Conservation (phyloP, 2,797 vertebrate species). For the Sebastes cheni region DNA sequence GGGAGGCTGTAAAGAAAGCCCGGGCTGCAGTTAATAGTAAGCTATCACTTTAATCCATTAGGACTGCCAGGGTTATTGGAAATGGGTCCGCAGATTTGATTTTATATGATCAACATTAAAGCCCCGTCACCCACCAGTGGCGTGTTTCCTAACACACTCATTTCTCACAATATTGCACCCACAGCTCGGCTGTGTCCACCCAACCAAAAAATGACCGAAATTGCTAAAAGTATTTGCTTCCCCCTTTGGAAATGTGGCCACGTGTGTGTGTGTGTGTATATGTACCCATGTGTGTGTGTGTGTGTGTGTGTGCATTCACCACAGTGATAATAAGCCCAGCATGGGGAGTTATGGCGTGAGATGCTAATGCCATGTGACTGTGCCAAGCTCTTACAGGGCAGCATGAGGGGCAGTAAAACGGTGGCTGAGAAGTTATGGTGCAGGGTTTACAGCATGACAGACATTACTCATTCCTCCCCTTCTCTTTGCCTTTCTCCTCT, state of each 20-base stretch:
- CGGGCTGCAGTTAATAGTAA: constrained; percentile 58
- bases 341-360: constrained; percentile 20
- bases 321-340: constrained; percentile 37
- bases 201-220: constrained; percentile 57
- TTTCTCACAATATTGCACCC: constrained; percentile 49
- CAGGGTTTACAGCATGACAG: constrained; percentile 33
- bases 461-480: constrained; percentile 58
- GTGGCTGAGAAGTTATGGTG: constrained; percentile 45
- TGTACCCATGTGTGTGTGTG: background rate
- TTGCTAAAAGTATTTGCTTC: constrained; percentile 41
- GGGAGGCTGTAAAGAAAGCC: constrained; percentile 53
- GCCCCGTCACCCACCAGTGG: constrained; percentile 26
- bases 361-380: constrained; percentile 44
- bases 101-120: constrained; percentile 66
- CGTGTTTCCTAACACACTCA: constrained; percentile 39
- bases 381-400: constrained; percentile 54
- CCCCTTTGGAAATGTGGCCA: constrained; percentile 24
- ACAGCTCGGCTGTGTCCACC: constrained; percentile 37
- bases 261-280: background rate
- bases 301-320: constrained; percentile 6
- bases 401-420: constrained; percentile 54
- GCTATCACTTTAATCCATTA: constrained; percentile 72
- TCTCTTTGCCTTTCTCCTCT: constrained; percentile 4
- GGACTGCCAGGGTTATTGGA: constrained; percentile 63
- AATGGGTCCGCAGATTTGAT: constrained; percentile 61